Evolutionary conservation across 2,888 invertebrate species (phyloP).

Genomic region (Drosophila niveifrons): DNA sequence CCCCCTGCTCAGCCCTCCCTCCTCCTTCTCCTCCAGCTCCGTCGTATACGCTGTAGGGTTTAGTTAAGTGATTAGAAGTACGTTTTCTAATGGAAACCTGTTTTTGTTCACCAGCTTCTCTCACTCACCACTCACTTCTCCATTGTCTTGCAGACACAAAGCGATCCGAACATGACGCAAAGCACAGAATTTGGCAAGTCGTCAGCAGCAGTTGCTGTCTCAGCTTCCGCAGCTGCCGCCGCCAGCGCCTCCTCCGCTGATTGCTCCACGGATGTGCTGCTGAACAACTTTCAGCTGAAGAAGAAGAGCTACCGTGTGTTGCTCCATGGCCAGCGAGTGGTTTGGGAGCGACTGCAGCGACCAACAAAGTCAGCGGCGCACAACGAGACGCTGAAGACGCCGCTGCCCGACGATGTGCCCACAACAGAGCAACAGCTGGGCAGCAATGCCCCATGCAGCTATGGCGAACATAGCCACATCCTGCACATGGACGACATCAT

Average conservation of each 20-base stretch:
- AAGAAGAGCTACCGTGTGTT: constrained; percentile 88
- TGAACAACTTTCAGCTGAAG: constrained; percentile 88
- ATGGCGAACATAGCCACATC: constrained; percentile 65
- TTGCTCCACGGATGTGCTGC: constrained; percentile 75
- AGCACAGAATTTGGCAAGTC: constrained; percentile 50
- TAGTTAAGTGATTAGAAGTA: constrained; percentile 22
- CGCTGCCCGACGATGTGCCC: constrained; percentile 35
- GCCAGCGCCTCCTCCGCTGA: background rate
- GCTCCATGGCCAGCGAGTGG: constrained; percentile 88
- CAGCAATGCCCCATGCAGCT: constrained; percentile 16
- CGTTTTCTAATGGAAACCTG: constrained; percentile 71
- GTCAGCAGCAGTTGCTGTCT: constrained; percentile 34
- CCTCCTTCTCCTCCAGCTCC: background rate
- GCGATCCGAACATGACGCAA: constrained; percentile 69
- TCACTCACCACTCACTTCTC: background rate
- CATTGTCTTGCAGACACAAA: constrained; percentile 49
- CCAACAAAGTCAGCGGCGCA: constrained; percentile 18
- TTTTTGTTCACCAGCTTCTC: constrained; percentile 45
- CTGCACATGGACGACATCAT: constrained; percentile 79
- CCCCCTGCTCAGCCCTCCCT: background rate
- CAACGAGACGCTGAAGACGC: constrained; percentile 40
- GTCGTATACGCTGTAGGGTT: background rate
- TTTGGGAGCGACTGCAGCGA: constrained; percentile 87
- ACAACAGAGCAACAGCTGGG: constrained; percentile 6
- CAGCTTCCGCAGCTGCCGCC: background rate